phyloP scores from a whole-genome alignment of 2,797 vertebrate species.

The Bryconaethiops microstoma region DNA sequence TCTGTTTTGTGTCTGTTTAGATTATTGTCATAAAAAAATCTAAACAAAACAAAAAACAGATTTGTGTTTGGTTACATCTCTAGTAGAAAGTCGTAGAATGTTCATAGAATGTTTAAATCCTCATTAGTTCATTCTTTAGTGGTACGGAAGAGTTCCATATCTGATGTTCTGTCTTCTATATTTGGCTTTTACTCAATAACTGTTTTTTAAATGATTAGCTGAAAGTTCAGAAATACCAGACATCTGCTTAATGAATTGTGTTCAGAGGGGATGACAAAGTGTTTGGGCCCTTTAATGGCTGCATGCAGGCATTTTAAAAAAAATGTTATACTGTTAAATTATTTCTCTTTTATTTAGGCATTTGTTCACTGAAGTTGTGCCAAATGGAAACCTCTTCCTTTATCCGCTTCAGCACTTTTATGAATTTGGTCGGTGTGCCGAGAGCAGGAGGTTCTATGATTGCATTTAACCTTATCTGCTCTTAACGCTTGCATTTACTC shows the following conservation, averaged over 20 bases:
- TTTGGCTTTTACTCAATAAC: neutral
- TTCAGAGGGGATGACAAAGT: neutral
- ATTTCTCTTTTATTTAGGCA: neutral
- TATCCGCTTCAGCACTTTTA: conserved; percentile 14
- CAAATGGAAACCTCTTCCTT: neutral
- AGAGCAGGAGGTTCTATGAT: conserved; percentile 17
- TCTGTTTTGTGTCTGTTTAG: too few species aligned
- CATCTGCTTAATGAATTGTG: neutral
- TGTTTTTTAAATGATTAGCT: neutral
- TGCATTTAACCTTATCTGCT: conserved; percentile 6
- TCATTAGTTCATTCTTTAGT: too few species aligned
- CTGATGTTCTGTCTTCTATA: neutral
- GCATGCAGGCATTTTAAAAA: neutral
- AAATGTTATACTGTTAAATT: neutral
- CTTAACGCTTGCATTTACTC: conserved; percentile 7
- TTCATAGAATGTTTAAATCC: too few species aligned
- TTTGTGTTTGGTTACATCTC: too few species aligned
- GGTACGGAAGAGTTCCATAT: neutral
- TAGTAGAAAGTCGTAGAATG: too few species aligned
- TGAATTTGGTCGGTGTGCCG: conserved; percentile 24
- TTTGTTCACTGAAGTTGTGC: neutral
- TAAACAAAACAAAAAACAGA: too few species aligned
- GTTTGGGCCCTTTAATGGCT: neutral
- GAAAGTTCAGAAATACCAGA: too few species aligned
- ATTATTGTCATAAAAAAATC: too few species aligned